These are phyloP conservation scores for Pseudochirops cupreus DNA, from an alignment of 2,797 vertebrate species.

Conservation along the genomic window DNA sequence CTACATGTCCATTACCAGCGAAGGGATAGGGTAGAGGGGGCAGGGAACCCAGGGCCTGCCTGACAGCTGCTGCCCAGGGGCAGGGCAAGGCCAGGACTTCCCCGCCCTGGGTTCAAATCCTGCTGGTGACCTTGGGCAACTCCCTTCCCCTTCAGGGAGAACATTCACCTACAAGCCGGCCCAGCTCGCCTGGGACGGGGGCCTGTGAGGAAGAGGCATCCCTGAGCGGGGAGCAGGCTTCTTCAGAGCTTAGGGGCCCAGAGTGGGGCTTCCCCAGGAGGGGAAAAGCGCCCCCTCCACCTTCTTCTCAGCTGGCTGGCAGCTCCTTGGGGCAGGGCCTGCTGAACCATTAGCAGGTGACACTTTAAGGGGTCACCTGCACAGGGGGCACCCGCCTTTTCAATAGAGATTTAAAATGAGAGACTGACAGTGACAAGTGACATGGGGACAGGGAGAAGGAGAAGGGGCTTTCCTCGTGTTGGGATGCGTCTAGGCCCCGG, in stretches of 20 bases:
- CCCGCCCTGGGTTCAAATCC: neutral
- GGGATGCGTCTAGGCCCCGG: neutral
- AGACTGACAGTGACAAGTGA: neutral
- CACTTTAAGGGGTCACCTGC: too few relatives aligned
- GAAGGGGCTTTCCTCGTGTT: fast-evolving
- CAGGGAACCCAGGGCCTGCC: neutral
- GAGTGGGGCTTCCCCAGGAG: neutral
- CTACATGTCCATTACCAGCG: neutral
- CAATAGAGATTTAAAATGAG: neutral
- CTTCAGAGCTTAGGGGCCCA: neutral
- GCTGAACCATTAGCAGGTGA: neutral
- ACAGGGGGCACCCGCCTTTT: neutral
- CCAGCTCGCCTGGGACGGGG: neutral
- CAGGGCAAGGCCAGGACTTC: neutral
- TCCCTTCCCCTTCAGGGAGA: neutral
- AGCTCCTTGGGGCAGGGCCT: too few relatives aligned
- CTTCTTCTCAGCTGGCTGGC: neutral
- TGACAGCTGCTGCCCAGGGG: neutral
- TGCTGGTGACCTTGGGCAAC: neutral
- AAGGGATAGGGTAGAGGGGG: neutral
- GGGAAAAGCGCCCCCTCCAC: too few relatives aligned
- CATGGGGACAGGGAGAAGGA: neutral
- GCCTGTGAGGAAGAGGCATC: too few relatives aligned
- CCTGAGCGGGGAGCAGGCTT: too few relatives aligned
- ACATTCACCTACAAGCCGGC: neutral